Evolutionary conservation across 2,113 vertebrate genomes (phyloP), one percentile per base, ranked within the genome.

Genomic region (Aegotheles bennettii): DNA sequence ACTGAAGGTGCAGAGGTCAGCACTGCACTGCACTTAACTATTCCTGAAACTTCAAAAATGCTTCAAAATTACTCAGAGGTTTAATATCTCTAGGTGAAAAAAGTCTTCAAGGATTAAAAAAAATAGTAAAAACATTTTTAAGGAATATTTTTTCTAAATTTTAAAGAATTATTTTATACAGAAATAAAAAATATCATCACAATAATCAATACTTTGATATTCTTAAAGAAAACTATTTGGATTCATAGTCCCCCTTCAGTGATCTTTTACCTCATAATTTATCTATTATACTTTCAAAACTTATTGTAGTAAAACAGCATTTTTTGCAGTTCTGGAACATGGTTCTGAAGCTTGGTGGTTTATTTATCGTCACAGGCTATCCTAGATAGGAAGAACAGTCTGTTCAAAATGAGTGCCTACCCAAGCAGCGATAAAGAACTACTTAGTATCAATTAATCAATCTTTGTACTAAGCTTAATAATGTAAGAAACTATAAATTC

Each of bases 291-390:
- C 19, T 82, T 89, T 57, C 36, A 35, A 61, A 94, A 77, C 10
- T 64, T 38, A 77, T 0, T 1, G 11, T 40, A 71, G 35, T 16
- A 76, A 60, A 14, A 61, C 0, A 0, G 13, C 25, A 13, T 1
- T 45, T 77, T 79, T 80, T 73, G 70, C 40, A 29, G 26, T 18
- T 74, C 26, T 53, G 25, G 18, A 90, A 81, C 40, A 68, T 1
- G 3, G 11, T 60, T 20, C 35, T 80, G 26, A 83, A 77, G 29
- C 5, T 21, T 40, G 9, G 26, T 65, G 3, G 9, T 88, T 80
- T 90, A 73, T 61, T 84, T 89, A 84, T 47, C 78, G 33, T 51
- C 24, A 60, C 19, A 80, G n/a, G 50, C 50, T 68, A 42, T 69
- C 43, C 59, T 67, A 84, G 8, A 36, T 8, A 70, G 50, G 31